Evolutionary conservation across 2,797 vertebrate genomes (phyloP).

Genomic region (Catostomus latipinnis): DNA sequence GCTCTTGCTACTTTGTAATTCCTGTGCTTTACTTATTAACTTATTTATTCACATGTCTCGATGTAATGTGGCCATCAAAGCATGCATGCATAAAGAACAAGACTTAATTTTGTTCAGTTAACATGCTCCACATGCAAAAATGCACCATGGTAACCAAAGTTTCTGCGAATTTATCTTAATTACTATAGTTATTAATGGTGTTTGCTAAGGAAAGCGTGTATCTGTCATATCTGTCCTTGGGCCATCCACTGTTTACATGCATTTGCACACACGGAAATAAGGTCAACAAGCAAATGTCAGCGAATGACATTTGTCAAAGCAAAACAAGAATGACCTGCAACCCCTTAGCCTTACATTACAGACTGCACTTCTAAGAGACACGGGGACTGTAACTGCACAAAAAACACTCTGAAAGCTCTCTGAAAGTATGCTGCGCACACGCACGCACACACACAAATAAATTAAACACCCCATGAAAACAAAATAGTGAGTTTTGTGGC

Average conservation of each 20-base stretch:
- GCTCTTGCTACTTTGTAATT: conserved; percentile 67
- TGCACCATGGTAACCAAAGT: not conserved
- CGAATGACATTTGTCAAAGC: conserved; percentile 40
- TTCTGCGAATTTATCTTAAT: not conserved
- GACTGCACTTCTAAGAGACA: conserved; percentile 24
- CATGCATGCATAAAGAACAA: conserved; percentile 62
- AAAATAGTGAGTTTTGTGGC: no score
- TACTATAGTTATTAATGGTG: not conserved
- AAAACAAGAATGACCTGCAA: conserved; percentile 27
- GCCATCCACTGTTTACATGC: not conserved
- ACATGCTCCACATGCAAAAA: not conserved
- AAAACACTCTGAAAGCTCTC: not conserved
- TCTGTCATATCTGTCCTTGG: conserved; percentile 22
- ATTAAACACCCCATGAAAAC: not conserved
- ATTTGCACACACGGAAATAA: conserved; percentile 25
- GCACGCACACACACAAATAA: not conserved
- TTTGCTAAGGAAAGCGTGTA: not conserved
- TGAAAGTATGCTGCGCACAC: not conserved
- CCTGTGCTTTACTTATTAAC: conserved; percentile 73
- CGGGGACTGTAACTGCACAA: not conserved
- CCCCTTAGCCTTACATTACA: conserved; percentile 9
- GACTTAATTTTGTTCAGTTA: conserved; percentile 37
- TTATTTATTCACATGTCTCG: conserved; percentile 61
- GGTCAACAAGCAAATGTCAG: conserved; percentile 46
- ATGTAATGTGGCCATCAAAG: conserved; percentile 67